Conservation (phyloP, 2,113 vertebrate genomes). For the Paramisgurnus dabryanus region DNA sequence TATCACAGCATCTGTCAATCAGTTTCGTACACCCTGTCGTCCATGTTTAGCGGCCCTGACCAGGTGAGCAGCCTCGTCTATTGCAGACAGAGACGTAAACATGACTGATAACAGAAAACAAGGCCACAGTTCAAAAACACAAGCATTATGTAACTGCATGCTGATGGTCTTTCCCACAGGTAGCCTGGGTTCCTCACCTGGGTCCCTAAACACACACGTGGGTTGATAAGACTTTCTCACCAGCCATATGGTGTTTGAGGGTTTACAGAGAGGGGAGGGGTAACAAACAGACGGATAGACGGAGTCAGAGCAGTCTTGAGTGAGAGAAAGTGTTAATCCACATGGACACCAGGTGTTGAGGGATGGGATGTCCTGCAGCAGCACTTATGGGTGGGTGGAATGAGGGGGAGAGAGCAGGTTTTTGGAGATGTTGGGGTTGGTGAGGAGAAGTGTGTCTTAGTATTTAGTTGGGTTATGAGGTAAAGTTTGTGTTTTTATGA, state of each 20-base stretch:
- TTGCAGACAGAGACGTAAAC: not conserved
- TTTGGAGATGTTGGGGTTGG: not conserved
- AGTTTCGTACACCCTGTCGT: not conserved
- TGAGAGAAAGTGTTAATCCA: constrained; percentile 32
- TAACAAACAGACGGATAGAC: not conserved
- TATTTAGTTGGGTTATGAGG: not conserved
- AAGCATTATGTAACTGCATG: not conserved
- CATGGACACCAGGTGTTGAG: constrained; percentile 37
- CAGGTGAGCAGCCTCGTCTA: not conserved
- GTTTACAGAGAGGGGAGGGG: not conserved
- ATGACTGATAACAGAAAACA: constrained; percentile 24
- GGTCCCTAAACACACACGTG: not conserved
- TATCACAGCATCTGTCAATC: constrained; percentile 43
- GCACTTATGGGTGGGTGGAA: constrained; percentile 21
- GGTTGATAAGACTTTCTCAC: constrained; percentile 13
- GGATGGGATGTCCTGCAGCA: constrained; percentile 17
- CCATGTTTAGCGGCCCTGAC: constrained; percentile 19
- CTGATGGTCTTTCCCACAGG: not conserved
- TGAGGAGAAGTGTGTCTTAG: not conserved
- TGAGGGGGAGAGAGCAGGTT: not conserved
- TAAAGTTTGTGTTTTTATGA: not conserved
- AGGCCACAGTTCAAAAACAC: not conserved
- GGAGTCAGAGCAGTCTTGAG: not conserved
- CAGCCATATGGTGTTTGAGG: not conserved
- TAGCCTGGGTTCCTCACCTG: not conserved